Evolutionary conservation across 2,888 invertebrate species (phyloP).

Genomic region (Unio pictorum): DNA sequence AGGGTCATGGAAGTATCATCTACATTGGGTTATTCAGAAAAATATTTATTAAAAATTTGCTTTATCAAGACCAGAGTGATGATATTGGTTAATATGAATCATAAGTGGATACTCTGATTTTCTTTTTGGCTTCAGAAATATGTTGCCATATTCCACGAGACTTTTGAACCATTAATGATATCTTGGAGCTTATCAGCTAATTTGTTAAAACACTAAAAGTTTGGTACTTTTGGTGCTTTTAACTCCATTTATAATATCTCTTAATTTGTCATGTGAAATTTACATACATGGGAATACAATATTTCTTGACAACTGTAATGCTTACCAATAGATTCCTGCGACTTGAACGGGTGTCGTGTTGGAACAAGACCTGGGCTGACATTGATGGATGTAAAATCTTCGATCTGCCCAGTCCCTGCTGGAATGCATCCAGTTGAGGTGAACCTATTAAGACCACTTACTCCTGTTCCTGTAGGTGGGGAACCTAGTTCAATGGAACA

Average conservation of each 20-base stretch:
- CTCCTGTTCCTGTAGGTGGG: constrained; percentile 50
- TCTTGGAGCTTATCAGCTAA: too few relatives aligned
- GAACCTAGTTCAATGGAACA: constrained; percentile 20
- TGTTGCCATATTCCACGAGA: too few relatives aligned
- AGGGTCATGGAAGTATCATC: too few relatives aligned
- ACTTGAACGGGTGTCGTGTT: constrained; percentile 55
- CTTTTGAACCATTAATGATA: too few relatives aligned
- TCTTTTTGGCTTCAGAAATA: too few relatives aligned
- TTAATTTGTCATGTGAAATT: background rate
- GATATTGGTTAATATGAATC: too few relatives aligned
- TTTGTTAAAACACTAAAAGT: background rate
- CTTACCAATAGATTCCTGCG: constrained; percentile 20
- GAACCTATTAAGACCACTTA: constrained; percentile 60
- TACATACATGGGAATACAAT: background rate
- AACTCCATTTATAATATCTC: too few relatives aligned
- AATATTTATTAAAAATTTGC: too few relatives aligned
- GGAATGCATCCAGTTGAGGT: constrained; percentile 38
- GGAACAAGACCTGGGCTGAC: constrained; percentile 76
- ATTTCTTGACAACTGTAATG: background rate
- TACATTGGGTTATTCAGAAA: too few relatives aligned
- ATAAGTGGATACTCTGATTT: too few relatives aligned
- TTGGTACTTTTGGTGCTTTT: background rate
- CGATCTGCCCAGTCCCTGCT: constrained; percentile 32
- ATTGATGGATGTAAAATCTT: constrained; percentile 78
- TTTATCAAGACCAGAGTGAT: too few relatives aligned